phyloP scores from a whole-genome alignment of 2,113 vertebrate species.

The Alces alces region DNA sequence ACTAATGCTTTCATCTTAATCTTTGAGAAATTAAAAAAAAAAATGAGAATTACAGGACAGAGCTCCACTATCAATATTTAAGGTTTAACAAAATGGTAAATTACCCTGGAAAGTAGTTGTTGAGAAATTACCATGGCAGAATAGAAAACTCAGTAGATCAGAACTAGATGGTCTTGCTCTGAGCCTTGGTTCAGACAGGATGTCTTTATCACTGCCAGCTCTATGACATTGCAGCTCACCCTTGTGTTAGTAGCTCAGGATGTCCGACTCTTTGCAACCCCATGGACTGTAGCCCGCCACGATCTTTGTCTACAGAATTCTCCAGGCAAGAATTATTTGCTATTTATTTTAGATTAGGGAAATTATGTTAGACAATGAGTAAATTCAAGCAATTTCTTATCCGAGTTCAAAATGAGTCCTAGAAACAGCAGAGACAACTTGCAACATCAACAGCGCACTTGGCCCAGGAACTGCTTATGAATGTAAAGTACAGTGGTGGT shows the following conservation, averaged over 20 bases:
- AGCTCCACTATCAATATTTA: not conserved
- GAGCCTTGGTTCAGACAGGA: not conserved
- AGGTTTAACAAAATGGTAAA: not conserved
- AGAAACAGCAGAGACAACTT: not conserved
- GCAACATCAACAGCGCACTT: not conserved
- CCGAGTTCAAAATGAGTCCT: not conserved
- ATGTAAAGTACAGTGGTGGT: not conserved
- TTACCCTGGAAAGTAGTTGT: not conserved
- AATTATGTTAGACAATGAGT: not conserved
- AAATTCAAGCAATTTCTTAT: not conserved
- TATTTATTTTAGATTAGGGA: not conserved
- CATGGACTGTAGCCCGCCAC: not conserved
- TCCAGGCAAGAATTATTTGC: not conserved
- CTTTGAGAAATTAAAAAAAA: not conserved
- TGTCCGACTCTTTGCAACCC: not conserved
- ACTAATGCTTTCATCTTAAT: not conserved
- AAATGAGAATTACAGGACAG: not conserved
- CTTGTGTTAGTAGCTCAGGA: not conserved
- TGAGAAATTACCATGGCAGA: not conserved
- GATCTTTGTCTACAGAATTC: not conserved
- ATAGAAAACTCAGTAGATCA: not conserved
- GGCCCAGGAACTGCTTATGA: not conserved
- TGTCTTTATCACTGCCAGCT: not conserved
- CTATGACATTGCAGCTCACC: not conserved
- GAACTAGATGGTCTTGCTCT: not conserved